Evolutionary conservation across 2,888 invertebrate species (phyloP).

Genomic region (Synergus laeviventris): DNA sequence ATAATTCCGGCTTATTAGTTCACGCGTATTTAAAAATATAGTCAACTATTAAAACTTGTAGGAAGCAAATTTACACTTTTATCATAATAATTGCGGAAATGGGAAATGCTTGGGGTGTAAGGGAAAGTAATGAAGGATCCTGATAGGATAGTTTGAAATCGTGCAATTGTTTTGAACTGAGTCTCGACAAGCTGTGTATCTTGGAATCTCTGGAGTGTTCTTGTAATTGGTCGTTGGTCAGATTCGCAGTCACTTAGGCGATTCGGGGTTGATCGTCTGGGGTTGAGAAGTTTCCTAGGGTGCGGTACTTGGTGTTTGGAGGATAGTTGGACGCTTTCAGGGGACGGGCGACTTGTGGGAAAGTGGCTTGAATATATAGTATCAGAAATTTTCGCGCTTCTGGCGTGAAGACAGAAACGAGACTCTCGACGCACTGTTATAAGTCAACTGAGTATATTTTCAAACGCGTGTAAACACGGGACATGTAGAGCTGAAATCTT

Average conservation of each 20-base stretch:
- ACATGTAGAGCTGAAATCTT: constrained; percentile 26
- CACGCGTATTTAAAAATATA: constrained; percentile 9
- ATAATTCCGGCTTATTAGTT: constrained; percentile 25
- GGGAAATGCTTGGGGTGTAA: background rate
- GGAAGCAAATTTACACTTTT: constrained; percentile 25
- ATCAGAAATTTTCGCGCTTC: constrained; percentile 53
- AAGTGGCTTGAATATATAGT: constrained; percentile 53
- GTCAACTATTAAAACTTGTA: background rate
- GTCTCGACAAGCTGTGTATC: constrained; percentile 11
- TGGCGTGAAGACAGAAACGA: constrained; percentile 25
- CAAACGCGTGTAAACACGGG: constrained; percentile 37
- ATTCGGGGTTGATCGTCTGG: constrained; percentile 60
- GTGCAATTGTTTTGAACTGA: constrained; percentile 13
- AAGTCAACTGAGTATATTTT: constrained; percentile 42
- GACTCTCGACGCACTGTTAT: constrained; percentile 48
- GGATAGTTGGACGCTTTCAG: constrained; percentile 66
- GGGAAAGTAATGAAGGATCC: background rate
- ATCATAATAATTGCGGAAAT: too few species aligned
- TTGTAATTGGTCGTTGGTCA: constrained; percentile 70
- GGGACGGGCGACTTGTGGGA: constrained; percentile 59
- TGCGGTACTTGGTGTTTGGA: constrained; percentile 69
- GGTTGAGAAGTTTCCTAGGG: constrained; percentile 62
- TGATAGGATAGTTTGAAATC: background rate
- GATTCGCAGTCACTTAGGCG: constrained; percentile 70
- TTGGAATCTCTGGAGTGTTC: constrained; percentile 27